phyloP scores from a whole-genome alignment of 2,888 invertebrate genomes.

The Salpingus planirostris region DNA sequence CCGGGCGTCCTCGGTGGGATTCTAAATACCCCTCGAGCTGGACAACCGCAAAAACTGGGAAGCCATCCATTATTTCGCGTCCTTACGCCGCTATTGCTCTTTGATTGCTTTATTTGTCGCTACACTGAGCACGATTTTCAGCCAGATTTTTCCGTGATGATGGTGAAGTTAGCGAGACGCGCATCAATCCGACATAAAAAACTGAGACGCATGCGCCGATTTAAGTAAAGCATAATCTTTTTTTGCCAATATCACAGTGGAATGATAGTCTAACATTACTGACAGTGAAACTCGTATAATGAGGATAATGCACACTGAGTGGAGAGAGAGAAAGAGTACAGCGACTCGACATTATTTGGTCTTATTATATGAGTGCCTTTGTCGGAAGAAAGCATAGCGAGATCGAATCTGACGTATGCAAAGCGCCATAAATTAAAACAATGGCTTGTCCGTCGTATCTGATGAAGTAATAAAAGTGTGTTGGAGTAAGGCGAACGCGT shows the following conservation, averaged over 20 bases:
- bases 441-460: slow-evolving; percentile 17
- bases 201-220: too few relatives aligned
- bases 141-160: neutral
- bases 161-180: neutral
- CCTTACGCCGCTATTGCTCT: slow-evolving; percentile 16
- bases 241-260: too few relatives aligned
- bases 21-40: slow-evolving; percentile 16
- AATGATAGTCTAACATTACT: too few relatives aligned
- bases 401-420: slow-evolving; percentile 9
- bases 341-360: too few relatives aligned
- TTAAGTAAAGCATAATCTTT: too few relatives aligned
- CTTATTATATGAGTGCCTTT: too few relatives aligned
- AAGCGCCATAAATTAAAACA: slow-evolving; percentile 16
- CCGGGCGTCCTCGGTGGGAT: slow-evolving; percentile 10
- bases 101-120: slow-evolving; percentile 17
- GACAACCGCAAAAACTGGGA: slow-evolving; percentile 17
- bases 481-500: slow-evolving; percentile 28
- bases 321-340: too few relatives aligned
- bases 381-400: too few relatives aligned
- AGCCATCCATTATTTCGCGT: slow-evolving; percentile 16
- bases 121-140: slow-evolving; percentile 11
- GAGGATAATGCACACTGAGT: too few relatives aligned
- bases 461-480: slow-evolving; percentile 36
- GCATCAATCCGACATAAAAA: too few relatives aligned
- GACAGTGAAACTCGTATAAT: too few relatives aligned